Evolutionary conservation across 2,797 vertebrate species (phyloP).

Genomic region (Cyclopterus lumpus): DNA sequence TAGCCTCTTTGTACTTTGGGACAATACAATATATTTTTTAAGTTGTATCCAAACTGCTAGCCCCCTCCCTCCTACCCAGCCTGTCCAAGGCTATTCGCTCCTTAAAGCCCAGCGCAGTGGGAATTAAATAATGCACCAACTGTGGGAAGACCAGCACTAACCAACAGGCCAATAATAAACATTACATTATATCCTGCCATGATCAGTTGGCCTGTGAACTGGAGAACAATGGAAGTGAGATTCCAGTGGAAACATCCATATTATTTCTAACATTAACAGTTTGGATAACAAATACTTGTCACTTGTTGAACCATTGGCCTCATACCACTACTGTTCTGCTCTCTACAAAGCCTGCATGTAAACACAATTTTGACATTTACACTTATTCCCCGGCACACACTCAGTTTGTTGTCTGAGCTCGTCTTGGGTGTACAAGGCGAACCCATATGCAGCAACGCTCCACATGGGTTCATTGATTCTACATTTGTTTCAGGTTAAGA

Average conservation of each 20-base stretch:
- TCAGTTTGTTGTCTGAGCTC: neutral
- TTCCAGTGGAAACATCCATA: neutral
- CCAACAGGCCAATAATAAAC: neutral
- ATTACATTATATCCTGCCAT: neutral
- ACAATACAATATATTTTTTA: neutral
- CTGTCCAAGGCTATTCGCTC: neutral
- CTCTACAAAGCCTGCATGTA: neutral
- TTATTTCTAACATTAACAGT: neutral
- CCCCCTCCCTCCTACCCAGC: neutral
- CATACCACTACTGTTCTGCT: neutral
- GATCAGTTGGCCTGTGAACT: constrained; percentile 9
- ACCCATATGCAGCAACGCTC: too few species aligned
- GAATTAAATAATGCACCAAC: constrained; percentile 17
- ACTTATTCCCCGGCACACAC: neutral
- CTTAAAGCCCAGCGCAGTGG: neutral
- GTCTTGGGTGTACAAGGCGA: constrained; percentile 3
- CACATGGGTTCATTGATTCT: neutral
- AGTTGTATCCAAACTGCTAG: neutral
- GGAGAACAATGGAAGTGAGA: neutral
- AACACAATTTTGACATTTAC: neutral
- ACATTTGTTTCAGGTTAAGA: neutral
- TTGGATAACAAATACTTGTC: too few species aligned
- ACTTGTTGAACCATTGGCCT: neutral
- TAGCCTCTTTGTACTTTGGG: neutral
- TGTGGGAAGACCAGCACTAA: neutral